Evolutionary conservation across 2,888 invertebrate species (phyloP).

Genomic region (Elysia crispata): DNA sequence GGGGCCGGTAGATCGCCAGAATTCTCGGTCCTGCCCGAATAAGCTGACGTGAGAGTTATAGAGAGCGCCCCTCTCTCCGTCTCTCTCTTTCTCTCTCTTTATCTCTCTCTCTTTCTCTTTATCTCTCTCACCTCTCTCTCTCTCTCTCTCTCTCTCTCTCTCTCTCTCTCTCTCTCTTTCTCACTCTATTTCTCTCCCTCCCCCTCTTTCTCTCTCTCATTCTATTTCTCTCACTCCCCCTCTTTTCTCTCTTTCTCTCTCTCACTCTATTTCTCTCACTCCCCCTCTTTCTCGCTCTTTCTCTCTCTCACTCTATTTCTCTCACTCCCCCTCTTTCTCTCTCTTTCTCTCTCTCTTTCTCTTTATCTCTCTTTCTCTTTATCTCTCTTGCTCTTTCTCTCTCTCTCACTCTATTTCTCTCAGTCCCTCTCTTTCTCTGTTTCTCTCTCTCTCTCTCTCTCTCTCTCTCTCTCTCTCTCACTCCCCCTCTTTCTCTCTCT

Average conservation of each 20-base stretch:
- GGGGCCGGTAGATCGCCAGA: too few species aligned
- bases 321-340: too few species aligned
- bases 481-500: not conserved
- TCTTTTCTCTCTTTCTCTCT: too few species aligned
- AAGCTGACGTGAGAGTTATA: too few species aligned
- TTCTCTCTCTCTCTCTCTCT: not conserved
- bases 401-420: not conserved
- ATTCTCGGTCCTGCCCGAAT: too few species aligned
- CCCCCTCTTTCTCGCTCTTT: too few species aligned
- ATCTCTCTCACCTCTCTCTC: not conserved
- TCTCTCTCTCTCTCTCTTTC: not conserved
- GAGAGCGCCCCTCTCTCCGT: too few species aligned
- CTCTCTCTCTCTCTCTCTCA: not conserved
- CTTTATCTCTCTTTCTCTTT: not conserved
- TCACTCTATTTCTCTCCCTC: not conserved
- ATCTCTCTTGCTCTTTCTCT: not conserved
- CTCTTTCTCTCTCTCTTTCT: not conserved
- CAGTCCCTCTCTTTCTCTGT: not conserved
- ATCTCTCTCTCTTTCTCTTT: constrained; percentile 21
- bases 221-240: too few species aligned
- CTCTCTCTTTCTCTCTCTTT: not conserved
- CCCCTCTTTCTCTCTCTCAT: too few species aligned
- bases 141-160: not conserved
- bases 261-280: too few species aligned
- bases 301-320: too few species aligned